Evolutionary conservation across 2,888 invertebrate species (phyloP).

Genomic region (Epirrita christyi): DNA sequence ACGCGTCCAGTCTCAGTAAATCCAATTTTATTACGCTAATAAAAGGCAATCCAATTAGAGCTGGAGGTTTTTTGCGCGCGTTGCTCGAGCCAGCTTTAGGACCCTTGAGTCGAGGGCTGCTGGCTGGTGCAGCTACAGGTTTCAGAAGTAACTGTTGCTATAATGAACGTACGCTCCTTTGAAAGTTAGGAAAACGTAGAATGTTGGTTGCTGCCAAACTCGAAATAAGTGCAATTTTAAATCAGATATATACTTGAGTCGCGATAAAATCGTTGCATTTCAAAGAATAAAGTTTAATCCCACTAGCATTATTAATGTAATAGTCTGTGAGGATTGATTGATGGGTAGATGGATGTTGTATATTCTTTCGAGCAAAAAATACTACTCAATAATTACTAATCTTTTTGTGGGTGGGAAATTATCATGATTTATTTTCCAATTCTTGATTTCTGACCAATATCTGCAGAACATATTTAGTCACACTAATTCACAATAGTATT

Average conservation of each 20-base stretch:
- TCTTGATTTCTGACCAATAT: no score
- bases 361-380: no score
- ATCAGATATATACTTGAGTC: background rate
- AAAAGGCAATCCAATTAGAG: constrained; percentile 82
- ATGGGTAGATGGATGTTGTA: no score
- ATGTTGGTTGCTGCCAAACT: background rate
- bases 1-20: constrained; percentile 67
- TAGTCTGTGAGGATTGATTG: no score
- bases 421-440: no score
- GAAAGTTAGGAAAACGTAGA: constrained; percentile 13
- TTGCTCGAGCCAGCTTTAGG: constrained; percentile 56
- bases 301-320: no score
- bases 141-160: constrained; percentile 59
- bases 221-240: constrained; percentile 6
- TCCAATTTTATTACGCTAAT: constrained; percentile 81
- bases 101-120: constrained; percentile 57
- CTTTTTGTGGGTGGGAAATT: no score
- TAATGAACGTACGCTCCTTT: constrained; percentile 41
- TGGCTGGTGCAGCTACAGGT: constrained; percentile 53
- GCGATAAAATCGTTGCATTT: no score
- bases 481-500: no score
- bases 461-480: no score
- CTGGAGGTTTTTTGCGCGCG: constrained; percentile 67
- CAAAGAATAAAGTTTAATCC: no score
- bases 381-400: no score